Conservation (phyloP, 37 sponge, comb jelly and placozoan genomes). For the Beroe ovata region DNA sequence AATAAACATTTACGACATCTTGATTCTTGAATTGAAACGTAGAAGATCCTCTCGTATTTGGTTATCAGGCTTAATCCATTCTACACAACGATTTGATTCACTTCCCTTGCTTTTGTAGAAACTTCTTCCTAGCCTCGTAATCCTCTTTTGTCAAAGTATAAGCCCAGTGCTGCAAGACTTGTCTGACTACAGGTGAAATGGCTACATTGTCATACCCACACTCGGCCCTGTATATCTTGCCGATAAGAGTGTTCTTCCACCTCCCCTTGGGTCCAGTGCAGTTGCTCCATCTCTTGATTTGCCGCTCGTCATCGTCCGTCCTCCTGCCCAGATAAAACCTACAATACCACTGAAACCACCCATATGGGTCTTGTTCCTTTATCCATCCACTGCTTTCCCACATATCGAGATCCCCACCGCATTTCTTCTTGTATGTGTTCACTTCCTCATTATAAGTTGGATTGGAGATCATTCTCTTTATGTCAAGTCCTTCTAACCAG, state of each 20-base stretch:
- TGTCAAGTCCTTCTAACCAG: slow-evolving; percentile 54
- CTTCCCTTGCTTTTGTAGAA: slow-evolving; percentile 5
- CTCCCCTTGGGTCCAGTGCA: slow-evolving; percentile 58
- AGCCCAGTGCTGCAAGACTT: slow-evolving; percentile 37
- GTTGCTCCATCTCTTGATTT: slow-evolving; percentile 55
- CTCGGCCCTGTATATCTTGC: slow-evolving; percentile 24
- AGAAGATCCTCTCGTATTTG: too few species aligned
- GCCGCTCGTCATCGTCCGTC: slow-evolving; percentile 24
- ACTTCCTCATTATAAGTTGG: slow-evolving; percentile 1
- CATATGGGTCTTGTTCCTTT: slow-evolving; percentile 47
- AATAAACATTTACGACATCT: too few species aligned
- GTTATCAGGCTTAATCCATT: too few species aligned
- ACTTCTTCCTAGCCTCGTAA: slow-evolving; percentile 41
- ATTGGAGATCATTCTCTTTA: slow-evolving; percentile 1
- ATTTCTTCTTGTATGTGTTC: slow-evolving; percentile 54
- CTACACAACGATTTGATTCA: too few species aligned
- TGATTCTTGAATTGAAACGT: too few species aligned
- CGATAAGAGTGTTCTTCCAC: slow-evolving; percentile 63
- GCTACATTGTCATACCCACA: slow-evolving; percentile 5
- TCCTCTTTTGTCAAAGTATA: slow-evolving; percentile 31
- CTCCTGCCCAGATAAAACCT: slow-evolving; percentile 37
- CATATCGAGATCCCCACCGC: slow-evolving; percentile 59
- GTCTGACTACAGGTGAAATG: slow-evolving; percentile 45
- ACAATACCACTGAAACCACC: slow-evolving; percentile 64
- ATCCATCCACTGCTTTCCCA: slow-evolving; percentile 62